Conservation (phyloP, 2,797 vertebrate species). For the Cryptoprocta ferox region DNA sequence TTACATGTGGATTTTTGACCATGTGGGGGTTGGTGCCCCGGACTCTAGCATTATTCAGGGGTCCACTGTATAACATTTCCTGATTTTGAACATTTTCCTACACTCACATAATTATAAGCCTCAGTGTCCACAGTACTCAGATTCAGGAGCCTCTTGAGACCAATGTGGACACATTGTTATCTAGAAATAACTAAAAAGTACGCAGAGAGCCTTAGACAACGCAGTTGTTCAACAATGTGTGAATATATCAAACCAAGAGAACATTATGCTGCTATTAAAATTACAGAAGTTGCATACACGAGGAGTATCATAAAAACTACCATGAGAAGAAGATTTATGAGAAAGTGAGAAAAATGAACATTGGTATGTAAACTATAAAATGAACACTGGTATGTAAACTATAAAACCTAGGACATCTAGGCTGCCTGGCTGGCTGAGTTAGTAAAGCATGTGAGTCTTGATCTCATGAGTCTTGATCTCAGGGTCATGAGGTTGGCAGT, state of each 20-base stretch:
- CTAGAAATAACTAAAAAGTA: conserved; percentile 25
- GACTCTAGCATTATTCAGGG: background rate
- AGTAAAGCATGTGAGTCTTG: background rate
- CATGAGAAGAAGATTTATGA: background rate
- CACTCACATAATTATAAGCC: background rate
- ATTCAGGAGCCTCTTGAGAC: background rate
- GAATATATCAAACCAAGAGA: background rate
- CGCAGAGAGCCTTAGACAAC: background rate
- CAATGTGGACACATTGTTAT: background rate
- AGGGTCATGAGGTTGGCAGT: background rate
- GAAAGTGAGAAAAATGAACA: conserved; percentile 37
- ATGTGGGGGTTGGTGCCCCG: background rate
- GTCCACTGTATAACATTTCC: background rate
- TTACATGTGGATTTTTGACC: background rate
- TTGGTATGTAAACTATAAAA: conserved; percentile 16
- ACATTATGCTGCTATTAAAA: conserved; percentile 20
- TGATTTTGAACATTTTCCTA: background rate
- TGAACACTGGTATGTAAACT: background rate
- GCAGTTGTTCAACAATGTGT: background rate
- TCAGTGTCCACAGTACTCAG: background rate
- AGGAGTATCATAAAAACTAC: background rate
- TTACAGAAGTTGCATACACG: background rate
- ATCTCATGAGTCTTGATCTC: background rate
- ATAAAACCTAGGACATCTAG: background rate
- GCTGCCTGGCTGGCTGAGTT: background rate